Percentiles rank a stretch among this genome's conserved stretches.
Conservation (phyloP, 2,113 vertebrate genomes). For the Psilopsiagon aurifrons region DNA sequence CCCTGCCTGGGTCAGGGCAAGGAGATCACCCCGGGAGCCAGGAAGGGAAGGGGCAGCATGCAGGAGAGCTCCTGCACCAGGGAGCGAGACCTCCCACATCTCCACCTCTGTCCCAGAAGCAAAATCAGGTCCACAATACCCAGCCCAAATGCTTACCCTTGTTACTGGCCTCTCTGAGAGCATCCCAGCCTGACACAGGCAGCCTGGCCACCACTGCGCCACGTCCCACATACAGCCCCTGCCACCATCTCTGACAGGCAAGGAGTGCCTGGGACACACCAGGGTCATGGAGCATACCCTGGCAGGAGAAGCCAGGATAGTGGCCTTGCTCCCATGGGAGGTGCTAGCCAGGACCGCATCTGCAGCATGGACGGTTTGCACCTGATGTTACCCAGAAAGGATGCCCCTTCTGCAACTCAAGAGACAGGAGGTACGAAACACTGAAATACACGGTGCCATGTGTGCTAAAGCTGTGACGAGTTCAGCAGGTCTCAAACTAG, state of each 20-base stretch:
- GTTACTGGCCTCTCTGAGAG: not conserved
- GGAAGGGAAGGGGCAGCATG: not conserved
- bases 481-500: not conserved
- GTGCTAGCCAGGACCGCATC: not conserved
- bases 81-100: not conserved
- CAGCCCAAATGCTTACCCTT: fast-evolving
- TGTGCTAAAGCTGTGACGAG: not conserved
- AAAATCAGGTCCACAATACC: not conserved
- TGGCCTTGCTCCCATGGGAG: fast-evolving
- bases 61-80: not conserved
- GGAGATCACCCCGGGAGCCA: not conserved
- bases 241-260: not conserved
- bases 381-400: not conserved
- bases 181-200: fast-evolving
- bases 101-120: not conserved
- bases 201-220: not conserved
- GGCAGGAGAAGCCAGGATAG: not conserved
- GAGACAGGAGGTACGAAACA: not conserved
- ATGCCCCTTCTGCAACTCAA: not conserved
- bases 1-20: fast-evolving
- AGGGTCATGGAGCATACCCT: fast-evolving
- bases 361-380: not conserved
- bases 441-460: fast-evolving
- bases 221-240: fast-evolving
- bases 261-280: fast-evolving